phyloP scores from a whole-genome alignment of 2,888 invertebrate genomes.

The Diaphora mendica region DNA sequence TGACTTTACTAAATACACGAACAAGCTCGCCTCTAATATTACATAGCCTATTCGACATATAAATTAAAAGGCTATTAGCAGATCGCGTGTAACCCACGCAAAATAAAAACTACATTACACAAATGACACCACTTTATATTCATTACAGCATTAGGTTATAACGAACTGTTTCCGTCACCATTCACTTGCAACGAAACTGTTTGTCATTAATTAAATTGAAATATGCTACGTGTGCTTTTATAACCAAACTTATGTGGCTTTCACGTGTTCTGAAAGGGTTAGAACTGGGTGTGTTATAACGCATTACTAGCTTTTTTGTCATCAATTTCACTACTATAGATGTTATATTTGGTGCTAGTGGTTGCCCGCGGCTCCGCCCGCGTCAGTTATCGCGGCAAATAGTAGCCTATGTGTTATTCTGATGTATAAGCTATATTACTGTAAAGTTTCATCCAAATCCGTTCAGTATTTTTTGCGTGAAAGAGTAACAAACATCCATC shows the following conservation, averaged over 20 bases:
- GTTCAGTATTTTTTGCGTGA: too few species aligned
- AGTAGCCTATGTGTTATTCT: too few species aligned
- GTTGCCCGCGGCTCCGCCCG: too few species aligned
- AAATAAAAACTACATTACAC: not conserved
- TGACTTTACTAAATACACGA: not conserved
- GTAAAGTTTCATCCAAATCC: too few species aligned
- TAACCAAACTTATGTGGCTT: not conserved
- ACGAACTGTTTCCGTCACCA: conserved; percentile 7
- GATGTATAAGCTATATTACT: too few species aligned
- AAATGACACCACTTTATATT: conserved; percentile 15
- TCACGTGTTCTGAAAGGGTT: conserved; percentile 3
- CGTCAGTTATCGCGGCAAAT: too few species aligned
- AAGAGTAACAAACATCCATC: too few species aligned
- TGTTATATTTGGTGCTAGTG: too few species aligned
- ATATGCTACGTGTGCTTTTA: conserved; percentile 1
- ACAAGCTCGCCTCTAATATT: not conserved
- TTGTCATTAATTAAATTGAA: conserved; percentile 13
- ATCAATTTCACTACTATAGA: not conserved
- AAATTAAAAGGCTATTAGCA: conserved; percentile 2
- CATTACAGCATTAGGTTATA: conserved; percentile 13
- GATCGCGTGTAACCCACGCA: not conserved
- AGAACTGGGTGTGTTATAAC: not conserved
- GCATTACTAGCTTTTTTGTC: not conserved
- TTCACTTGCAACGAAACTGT: conserved; percentile 10
- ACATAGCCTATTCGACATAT: not conserved